Evolutionary conservation across 2,888 invertebrate species (phyloP).

Genomic region (Muscina levida): DNA sequence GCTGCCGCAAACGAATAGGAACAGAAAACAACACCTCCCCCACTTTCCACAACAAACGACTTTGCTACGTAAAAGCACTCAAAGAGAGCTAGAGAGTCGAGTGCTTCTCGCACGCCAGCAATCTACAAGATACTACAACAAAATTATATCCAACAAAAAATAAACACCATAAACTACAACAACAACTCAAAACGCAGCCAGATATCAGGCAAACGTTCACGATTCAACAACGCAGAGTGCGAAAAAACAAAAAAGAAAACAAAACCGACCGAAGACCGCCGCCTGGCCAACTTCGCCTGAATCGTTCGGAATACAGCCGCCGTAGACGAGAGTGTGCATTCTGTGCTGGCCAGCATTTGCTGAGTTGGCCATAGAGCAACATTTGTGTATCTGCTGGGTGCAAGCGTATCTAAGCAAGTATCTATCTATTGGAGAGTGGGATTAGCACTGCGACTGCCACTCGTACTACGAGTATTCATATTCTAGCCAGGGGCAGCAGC

Average conservation of each 20-base stretch:
- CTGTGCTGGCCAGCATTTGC: slow-evolving; percentile 4
- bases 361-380: not conserved
- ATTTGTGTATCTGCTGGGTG: not conserved
- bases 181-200: slow-evolving; percentile 61
- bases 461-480: not conserved
- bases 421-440: not conserved
- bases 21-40: slow-evolving; percentile 37
- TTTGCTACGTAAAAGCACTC: not conserved
- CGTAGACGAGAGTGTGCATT: slow-evolving; percentile 3
- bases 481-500: slow-evolving; percentile 14
- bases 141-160: not conserved
- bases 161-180: slow-evolving; percentile 62
- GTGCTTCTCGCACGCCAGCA: slow-evolving; percentile 3
- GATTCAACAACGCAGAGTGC: slow-evolving; percentile 47
- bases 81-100: slow-evolving; percentile 40
- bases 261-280: not conserved
- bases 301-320: slow-evolving; percentile 5
- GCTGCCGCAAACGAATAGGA: too few relatives aligned
- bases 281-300: slow-evolving; percentile 10
- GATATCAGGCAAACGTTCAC: slow-evolving; percentile 63
- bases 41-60: not conserved
- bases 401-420: slow-evolving; percentile 21
- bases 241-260: slow-evolving; percentile 36
- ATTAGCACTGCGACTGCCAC: not conserved
- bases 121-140: slow-evolving; percentile 13